Conservation (phyloP, 1,140 invertebrate genomes). For the Augochlora pura region DNA sequence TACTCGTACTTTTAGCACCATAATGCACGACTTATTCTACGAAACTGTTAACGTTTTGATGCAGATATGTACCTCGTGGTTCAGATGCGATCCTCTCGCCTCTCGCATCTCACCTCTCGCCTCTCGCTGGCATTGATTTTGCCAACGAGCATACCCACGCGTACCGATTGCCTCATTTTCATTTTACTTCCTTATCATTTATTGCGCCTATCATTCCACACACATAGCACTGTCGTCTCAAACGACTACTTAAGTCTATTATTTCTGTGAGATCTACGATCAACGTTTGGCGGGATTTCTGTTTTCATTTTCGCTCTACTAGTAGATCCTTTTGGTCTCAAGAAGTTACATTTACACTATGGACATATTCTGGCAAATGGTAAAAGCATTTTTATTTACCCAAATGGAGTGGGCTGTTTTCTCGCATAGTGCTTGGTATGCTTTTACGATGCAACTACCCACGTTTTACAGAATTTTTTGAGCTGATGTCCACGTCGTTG, state of each 20-base stretch:
- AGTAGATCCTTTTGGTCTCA: conserved; percentile 1
- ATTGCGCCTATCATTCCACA: background rate
- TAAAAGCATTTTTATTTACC: conserved; percentile 20
- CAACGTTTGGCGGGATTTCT: conserved; percentile 42
- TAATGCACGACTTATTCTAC: conserved; percentile 6
- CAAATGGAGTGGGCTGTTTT: conserved; percentile 44
- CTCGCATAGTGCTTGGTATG: conserved; percentile 34
- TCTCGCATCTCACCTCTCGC: too few species aligned
- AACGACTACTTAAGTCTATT: background rate
- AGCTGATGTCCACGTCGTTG: conserved; percentile 78
- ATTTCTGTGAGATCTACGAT: background rate
- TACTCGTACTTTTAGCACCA: background rate
- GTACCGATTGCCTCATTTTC: conserved; percentile 21
- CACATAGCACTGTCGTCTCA: background rate
- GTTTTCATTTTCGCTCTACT: conserved; percentile 3
- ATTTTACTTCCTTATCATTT: conserved; percentile 21
- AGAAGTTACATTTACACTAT: conserved; percentile 3
- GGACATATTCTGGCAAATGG: background rate
- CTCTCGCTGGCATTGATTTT: conserved; percentile 26
- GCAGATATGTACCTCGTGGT: too few species aligned
- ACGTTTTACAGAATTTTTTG: conserved; percentile 76
- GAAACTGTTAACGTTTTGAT: background rate
- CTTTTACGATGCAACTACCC: conserved; percentile 61
- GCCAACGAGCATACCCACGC: conserved; percentile 32
- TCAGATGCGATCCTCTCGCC: conserved; percentile 4